phyloP scores from a whole-genome alignment of 2,888 invertebrate genomes.

The Erynnis tages region DNA sequence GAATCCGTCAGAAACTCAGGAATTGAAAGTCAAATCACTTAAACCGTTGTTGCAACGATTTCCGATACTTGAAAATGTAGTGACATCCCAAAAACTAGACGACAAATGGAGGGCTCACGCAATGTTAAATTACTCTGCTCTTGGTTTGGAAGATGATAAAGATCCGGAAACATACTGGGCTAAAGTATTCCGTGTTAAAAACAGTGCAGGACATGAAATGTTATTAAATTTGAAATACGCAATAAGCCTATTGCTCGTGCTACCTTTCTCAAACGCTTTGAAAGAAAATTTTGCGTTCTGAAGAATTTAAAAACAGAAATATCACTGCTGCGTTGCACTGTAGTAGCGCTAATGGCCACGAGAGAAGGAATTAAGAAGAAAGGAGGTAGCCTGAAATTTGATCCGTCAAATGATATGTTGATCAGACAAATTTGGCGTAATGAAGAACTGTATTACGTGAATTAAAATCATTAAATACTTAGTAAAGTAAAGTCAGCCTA shows the following conservation, averaged over 20 bases:
- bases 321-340: too few relatives aligned
- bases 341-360: too few relatives aligned
- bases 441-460: too few relatives aligned
- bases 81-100: constrained; percentile 2
- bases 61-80: constrained; percentile 1
- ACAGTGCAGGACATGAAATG: background rate
- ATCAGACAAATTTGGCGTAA: too few relatives aligned
- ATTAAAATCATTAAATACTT: background rate
- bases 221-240: constrained; percentile 4
- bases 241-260: background rate
- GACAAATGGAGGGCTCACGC: constrained; percentile 6
- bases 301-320: too few relatives aligned
- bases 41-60: background rate
- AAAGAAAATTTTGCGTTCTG: too few relatives aligned
- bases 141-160: background rate
- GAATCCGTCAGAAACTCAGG: background rate
- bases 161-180: constrained; percentile 3
- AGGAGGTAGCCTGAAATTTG: too few relatives aligned
- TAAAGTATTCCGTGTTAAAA: constrained; percentile 3
- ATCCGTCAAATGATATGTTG: too few relatives aligned
- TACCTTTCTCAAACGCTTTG: constrained; percentile 4
- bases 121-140: background rate
- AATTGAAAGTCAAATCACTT: background rate
- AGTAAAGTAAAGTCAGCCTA: too few relatives aligned
- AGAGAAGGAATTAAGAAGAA: too few relatives aligned